These are phyloP conservation scores for Monopis laevigella DNA, from an alignment of 2,888 invertebrate genomes.

Conservation along the genomic window DNA sequence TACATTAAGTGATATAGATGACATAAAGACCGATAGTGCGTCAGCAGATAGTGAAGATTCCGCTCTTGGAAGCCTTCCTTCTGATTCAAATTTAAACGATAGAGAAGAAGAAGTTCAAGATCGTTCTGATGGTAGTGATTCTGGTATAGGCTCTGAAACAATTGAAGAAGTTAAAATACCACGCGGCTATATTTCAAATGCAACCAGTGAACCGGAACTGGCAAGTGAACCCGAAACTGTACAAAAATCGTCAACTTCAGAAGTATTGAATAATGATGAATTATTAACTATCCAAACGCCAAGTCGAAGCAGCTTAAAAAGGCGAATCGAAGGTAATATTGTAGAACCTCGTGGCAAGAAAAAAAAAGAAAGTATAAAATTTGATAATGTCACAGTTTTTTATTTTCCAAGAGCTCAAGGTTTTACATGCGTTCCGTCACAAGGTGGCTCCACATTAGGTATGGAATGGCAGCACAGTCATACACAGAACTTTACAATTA, in stretches of 20 bases:
- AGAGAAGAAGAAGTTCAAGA: slow-evolving; percentile 70
- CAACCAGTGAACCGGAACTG: neutral
- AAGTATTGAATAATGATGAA: slow-evolving; percentile 20
- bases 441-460: slow-evolving; percentile 91
- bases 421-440: slow-evolving; percentile 90
- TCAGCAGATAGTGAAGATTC: slow-evolving; percentile 71
- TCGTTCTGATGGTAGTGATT: slow-evolving; percentile 85
- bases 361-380: slow-evolving; percentile 84
- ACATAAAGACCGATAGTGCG: slow-evolving; percentile 59
- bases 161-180: slow-evolving; percentile 64
- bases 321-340: slow-evolving; percentile 57
- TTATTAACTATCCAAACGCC: slow-evolving; percentile 29
- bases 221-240: neutral
- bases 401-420: slow-evolving; percentile 95
- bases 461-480: slow-evolving; percentile 81
- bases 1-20: slow-evolving; percentile 61
- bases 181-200: slow-evolving; percentile 34
- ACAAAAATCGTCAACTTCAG: neutral
- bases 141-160: slow-evolving; percentile 82
- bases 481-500: slow-evolving; percentile 82
- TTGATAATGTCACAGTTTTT: slow-evolving; percentile 92
- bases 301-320: slow-evolving; percentile 73
- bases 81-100: slow-evolving; percentile 49
- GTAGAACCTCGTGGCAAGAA: slow-evolving; percentile 65
- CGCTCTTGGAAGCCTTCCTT: slow-evolving; percentile 69